phyloP scores from a whole-genome alignment of 2,797 vertebrate species.

The Sparus aurata region DNA sequence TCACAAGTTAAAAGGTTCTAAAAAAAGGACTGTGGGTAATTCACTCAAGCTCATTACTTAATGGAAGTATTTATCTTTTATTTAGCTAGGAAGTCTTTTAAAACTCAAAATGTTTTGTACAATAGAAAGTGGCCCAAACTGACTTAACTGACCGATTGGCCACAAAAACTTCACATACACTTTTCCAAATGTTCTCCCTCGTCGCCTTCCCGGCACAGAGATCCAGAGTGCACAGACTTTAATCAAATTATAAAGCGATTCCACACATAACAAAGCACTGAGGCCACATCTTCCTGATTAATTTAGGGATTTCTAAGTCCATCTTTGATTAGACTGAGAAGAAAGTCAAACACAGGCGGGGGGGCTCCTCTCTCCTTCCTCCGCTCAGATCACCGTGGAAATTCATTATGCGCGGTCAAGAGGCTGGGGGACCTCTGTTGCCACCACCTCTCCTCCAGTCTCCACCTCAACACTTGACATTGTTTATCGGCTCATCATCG shows the following conservation, averaged over 20 bases:
- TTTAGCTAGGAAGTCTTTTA: not conserved
- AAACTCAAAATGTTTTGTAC: not conserved
- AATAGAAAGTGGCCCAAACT: not conserved
- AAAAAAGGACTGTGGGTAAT: not conserved
- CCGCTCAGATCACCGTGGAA: slow-evolving; percentile 40
- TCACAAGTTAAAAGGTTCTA: not conserved
- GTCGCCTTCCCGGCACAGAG: not conserved
- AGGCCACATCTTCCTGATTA: not conserved
- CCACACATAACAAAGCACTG: not conserved
- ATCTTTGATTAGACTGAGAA: slow-evolving; percentile 24
- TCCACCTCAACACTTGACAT: slow-evolving; percentile 61
- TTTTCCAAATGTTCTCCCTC: not conserved
- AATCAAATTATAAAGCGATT: not conserved
- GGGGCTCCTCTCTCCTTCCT: slow-evolving; percentile 15
- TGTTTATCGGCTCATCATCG: slow-evolving; percentile 70
- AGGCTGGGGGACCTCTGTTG: slow-evolving; percentile 50
- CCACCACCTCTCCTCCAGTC: slow-evolving; percentile 48
- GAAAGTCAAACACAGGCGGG: slow-evolving; percentile 20
- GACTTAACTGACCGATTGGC: not conserved
- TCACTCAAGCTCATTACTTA: slow-evolving; percentile 16
- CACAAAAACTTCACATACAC: not conserved
- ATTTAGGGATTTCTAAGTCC: not conserved
- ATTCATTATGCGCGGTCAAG: slow-evolving; percentile 64
- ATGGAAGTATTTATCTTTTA: slow-evolving; percentile 3
- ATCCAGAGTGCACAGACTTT: not conserved